Conservation (phyloP, 2,797 vertebrate genomes). For the Brachyrhaphis roseni region DNA sequence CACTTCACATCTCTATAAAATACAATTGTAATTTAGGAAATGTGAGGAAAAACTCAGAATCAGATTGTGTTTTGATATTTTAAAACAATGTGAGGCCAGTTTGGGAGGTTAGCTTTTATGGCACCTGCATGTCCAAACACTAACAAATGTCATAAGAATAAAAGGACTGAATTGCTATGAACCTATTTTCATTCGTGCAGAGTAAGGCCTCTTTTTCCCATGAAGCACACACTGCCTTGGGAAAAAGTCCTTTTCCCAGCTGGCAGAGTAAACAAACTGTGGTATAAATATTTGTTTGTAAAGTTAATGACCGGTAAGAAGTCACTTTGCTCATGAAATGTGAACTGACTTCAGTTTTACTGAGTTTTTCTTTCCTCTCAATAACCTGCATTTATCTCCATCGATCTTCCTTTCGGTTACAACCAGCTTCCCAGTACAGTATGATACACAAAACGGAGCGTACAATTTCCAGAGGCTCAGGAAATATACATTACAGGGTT, state of each 20-base stretch:
- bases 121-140: neutral
- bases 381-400: neutral
- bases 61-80: neutral
- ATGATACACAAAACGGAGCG: neutral
- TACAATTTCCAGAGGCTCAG: neutral
- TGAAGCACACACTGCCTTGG: neutral
- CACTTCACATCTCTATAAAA: neutral
- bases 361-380: neutral
- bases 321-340: neutral
- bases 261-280: neutral
- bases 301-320: neutral
- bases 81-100: neutral
- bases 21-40: neutral
- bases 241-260: neutral
- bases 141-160: no score
- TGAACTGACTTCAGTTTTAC: neutral
- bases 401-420: neutral
- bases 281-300: neutral
- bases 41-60: neutral
- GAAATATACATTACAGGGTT: neutral
- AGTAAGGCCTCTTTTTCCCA: neutral
- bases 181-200: no score
- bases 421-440: neutral
- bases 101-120: neutral
- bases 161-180: no score